Base-by-base conservation (phyloP, 2,113 vertebrate species). In the Caloenas nicobarica region DNA sequence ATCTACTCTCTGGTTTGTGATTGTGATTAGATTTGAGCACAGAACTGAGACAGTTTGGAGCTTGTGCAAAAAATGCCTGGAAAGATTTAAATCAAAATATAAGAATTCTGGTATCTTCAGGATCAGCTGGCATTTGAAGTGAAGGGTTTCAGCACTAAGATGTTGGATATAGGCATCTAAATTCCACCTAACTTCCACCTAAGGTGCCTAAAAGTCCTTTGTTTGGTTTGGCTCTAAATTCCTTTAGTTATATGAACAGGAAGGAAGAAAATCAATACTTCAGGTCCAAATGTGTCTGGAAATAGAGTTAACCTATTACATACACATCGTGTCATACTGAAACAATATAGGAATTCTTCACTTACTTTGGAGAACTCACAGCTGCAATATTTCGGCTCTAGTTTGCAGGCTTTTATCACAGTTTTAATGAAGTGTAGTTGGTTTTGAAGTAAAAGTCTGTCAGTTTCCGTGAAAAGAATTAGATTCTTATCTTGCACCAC, bases 401-500 rank as follows among this genome's bases (percentile, higher is more conserved):
- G 62, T 96, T 93, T 93, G 53, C 48, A 90, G 81, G 79, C 72
- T 97, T 95, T 97, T 96, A 94, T 95, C 96, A 94, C 85, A 69
- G 51, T 96, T 97, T 97, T 97, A 97, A 98, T 97, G 96, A 97
- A 97, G 82, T 95, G 36, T 68, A 93, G 92, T 88, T 96, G 88
- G 88, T 94, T 97, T 94, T 96, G 94, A 98, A 98, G 89, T 86
- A 78, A 96, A 95, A 97, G 72, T 93, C 94, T 96, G 87, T 89
- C 14, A 0, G 50, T 94, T 98, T 96, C 97, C 91, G 89, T 91
- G 73, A 97, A 98, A 97, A 97, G 86, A 97, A 95, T 97, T 96
- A 93, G 79, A 97, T 95, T 95, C 89, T 94, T 86, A 51, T 92
- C 89, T 95, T 91, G 68, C 44, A 85, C 34, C 0, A 2, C 50